Conservation (phyloP, 2,797 vertebrate species). For the Propithecus deckenii region DNA sequence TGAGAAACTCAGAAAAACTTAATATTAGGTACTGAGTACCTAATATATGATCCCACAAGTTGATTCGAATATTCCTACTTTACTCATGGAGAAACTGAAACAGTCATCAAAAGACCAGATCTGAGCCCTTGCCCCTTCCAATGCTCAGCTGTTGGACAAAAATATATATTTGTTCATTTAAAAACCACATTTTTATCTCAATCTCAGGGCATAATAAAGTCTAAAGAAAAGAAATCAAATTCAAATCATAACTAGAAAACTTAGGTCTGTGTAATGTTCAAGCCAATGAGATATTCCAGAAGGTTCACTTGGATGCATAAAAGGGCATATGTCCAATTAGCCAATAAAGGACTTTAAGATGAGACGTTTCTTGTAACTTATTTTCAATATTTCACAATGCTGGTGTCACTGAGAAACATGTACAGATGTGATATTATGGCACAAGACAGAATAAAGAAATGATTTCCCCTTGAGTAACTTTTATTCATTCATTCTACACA, state of each 20-base stretch:
- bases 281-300: background rate
- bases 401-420: background rate
- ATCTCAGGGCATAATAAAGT: background rate
- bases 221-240: conserved; percentile 30
- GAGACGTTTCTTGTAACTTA: background rate
- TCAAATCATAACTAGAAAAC: background rate
- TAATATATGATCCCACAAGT: background rate
- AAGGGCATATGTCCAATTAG: background rate
- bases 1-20: background rate
- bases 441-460: background rate
- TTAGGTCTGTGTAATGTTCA: background rate
- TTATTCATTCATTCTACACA: background rate
- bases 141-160: background rate
- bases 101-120: background rate
- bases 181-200: background rate
- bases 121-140: background rate
- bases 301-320: background rate
- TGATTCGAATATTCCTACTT: background rate
- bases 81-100: background rate
- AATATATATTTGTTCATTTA: background rate
- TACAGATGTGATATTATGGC: background rate
- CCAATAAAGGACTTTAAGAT: background rate
- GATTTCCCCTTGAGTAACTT: background rate
- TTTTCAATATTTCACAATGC: background rate
- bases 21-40: background rate